Percentiles rank a stretch among this genome's conserved stretches.
Evolutionary conservation across 2,888 invertebrate genomes (phyloP).

Genomic region (Galeruca laticollis): DNA sequence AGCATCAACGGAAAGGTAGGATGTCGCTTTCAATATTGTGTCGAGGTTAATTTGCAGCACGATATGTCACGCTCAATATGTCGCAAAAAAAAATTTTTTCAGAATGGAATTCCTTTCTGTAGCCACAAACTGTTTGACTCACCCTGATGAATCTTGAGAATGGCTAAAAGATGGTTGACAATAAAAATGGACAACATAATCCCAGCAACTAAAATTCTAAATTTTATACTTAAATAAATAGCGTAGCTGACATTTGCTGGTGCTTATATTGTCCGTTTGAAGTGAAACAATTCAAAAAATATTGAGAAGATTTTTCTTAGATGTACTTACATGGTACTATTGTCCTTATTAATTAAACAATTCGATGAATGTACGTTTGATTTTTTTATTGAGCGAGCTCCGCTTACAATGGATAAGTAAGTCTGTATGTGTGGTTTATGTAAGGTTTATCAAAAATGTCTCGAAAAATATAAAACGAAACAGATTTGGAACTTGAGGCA

Average conservation of each 20-base stretch:
- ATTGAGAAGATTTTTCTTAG: conserved; percentile 34
- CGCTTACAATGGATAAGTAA: conserved; percentile 25
- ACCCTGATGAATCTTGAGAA: neutral
- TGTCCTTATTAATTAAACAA: conserved; percentile 48
- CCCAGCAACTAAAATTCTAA: conserved; percentile 50
- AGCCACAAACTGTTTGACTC: neutral
- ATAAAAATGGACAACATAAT: conserved; percentile 38
- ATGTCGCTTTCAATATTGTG: no score
- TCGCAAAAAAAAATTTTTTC: no score
- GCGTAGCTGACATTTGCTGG: conserved; percentile 43
- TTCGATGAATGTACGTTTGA: conserved; percentile 38
- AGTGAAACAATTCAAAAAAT: conserved; percentile 5
- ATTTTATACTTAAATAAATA: conserved; percentile 52
- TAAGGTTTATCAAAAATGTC: neutral
- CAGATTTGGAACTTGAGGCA: neutral
- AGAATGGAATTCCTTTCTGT: no score
- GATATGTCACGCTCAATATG: no score
- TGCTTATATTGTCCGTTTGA: conserved; percentile 41
- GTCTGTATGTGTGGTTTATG: conserved; percentile 21
- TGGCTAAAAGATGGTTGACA: neutral
- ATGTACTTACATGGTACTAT: conserved; percentile 50
- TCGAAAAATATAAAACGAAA: neutral
- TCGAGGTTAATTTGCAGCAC: no score
- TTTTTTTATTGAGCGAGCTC: conserved; percentile 31
- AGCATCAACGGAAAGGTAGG: no score